These are phyloP conservation scores for Agrochola litura DNA, from an alignment of 2,888 invertebrate species.

Conservation along the genomic window DNA sequence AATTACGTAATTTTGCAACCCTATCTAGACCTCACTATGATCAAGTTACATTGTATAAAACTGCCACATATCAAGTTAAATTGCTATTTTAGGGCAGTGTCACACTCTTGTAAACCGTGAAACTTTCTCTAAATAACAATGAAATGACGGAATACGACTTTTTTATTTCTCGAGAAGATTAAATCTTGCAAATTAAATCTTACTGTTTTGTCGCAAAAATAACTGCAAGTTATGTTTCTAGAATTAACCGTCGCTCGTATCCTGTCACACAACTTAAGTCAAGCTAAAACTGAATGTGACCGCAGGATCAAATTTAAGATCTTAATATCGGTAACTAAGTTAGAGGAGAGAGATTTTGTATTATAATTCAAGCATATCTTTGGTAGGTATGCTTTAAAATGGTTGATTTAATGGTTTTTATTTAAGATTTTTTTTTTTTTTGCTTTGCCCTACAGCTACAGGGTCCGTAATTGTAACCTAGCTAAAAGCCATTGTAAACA, in stretches of 20 bases:
- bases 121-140: no score
- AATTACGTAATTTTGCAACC: no score
- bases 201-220: neutral
- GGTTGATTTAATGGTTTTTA: no score
- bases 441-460: no score
- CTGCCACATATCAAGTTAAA: neutral
- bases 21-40: neutral
- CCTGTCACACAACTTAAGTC: neutral
- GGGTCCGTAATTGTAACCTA: no score
- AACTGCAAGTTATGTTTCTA: neutral
- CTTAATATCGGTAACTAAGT: neutral
- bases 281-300: neutral
- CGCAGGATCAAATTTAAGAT: neutral
- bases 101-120: no score
- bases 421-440: no score
- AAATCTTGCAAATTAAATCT: neutral
- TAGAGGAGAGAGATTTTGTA: neutral
- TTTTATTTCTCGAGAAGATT: neutral
- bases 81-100: neutral
- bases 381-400: neutral
- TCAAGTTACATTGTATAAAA: neutral
- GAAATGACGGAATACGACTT: neutral
- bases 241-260: neutral
- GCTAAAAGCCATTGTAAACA: no score
- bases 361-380: neutral